Base-by-base conservation (phyloP, 2,888 invertebrate genomes). In the Sesamia inferens region DNA sequence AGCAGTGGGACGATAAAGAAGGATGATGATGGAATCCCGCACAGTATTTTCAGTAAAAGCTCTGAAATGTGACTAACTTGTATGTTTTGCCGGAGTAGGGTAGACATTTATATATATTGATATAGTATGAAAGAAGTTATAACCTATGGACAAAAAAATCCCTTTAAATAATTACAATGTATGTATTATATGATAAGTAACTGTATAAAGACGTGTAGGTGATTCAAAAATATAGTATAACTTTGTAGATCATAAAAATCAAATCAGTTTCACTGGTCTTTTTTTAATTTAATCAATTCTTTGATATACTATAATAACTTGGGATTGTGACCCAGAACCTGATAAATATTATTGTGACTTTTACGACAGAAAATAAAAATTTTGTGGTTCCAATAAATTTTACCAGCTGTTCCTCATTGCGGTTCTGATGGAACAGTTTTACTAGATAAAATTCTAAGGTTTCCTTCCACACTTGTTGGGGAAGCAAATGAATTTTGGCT, bases 371-470 rank as follows among this genome's bases (percentile, higher is more conserved):
- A 65, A 54, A 39, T 19, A 39, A 4, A 1, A 13, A 63, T 19
- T 31, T 75, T 59, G 47, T 13, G 42, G 11, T 14, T 57, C 13
- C 7, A 19, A 48, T 67, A 64, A 67, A 42, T 0, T 0, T 59
- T 47, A 47, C 61, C 77, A 81, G 81, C 42, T 81, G 70, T 51
- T 16, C 4, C n/a, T 51, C 62, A 65, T 31, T 6, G 22, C n/a
- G 19, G 8, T 51, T 65, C 44, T 19, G 24, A 76, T 54, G 67
- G 16, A 71, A 80, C 68, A 57, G 6, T 39, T 4, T 70, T 42
- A 31, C 19, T 22, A 24, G 19, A 11, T 42, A 57, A 59, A 42
- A 57, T 44, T 51, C n/a, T 39, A 48, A 31, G 31, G 48, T 10
- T 1, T 51, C 31, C 48, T n/a, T 13, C 44, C 44, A 10, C 44